phyloP scores from a whole-genome alignment of 2,888 invertebrate species.

The Diadegma fenestrale region DNA sequence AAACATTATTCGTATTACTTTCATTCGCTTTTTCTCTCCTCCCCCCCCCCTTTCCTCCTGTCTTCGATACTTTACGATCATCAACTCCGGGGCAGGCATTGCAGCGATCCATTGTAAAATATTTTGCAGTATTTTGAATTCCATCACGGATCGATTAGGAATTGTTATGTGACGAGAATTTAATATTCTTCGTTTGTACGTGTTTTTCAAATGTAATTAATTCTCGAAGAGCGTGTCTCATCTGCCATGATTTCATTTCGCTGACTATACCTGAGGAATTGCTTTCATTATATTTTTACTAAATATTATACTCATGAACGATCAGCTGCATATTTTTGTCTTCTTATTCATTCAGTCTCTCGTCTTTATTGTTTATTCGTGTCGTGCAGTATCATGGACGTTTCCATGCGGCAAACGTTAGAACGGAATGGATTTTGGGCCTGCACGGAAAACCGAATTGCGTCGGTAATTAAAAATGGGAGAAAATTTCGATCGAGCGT shows the following conservation, averaged over 20 bases:
- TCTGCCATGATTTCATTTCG: slow-evolving; percentile 22
- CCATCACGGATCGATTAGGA: slow-evolving; percentile 59
- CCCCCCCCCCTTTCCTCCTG: slow-evolving; percentile 1
- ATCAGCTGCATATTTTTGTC: background rate
- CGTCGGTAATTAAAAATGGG: too few relatives aligned
- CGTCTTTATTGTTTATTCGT: background rate
- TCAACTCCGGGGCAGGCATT: slow-evolving; percentile 47
- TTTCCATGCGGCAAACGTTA: too few relatives aligned
- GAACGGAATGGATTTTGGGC: background rate
- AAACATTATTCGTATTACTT: slow-evolving; percentile 41
- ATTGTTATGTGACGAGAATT: slow-evolving; percentile 20
- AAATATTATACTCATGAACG: slow-evolving; percentile 38
- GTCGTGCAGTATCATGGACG: background rate
- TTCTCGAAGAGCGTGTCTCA: slow-evolving; percentile 26
- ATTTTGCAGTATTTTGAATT: slow-evolving; percentile 52
- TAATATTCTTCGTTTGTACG: background rate
- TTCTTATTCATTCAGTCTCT: slow-evolving; percentile 4
- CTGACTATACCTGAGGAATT: background rate
- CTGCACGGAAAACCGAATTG: too few relatives aligned
- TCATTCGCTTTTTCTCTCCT: slow-evolving; percentile 1
- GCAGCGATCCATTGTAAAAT: slow-evolving; percentile 19
- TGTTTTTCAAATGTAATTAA: slow-evolving; percentile 21
- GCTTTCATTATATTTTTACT: slow-evolving; percentile 26
- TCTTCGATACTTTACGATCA: slow-evolving; percentile 37
- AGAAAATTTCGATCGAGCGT: too few relatives aligned